Base-by-base conservation (phyloP, 2,888 invertebrate genomes). In the Lasioglossum calceatum region DNA sequence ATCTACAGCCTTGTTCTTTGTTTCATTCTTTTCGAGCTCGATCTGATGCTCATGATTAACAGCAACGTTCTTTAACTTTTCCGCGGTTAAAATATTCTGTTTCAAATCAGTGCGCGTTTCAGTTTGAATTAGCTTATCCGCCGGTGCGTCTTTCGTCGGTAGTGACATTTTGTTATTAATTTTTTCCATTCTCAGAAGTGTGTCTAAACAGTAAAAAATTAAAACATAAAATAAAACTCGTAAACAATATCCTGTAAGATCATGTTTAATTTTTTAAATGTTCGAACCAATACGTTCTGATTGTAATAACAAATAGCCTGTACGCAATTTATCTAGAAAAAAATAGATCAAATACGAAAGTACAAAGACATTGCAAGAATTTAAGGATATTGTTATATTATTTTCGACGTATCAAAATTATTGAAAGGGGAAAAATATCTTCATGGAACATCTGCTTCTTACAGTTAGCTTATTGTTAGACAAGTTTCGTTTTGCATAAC, bases 121-220 rank as follows among this genome's bases (percentile, higher is more conserved):
- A 4, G 39, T 42, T 58, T 71, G 64, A 42, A 61, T 8, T 27
- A 77, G 50, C 36, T 74, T 86, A 76, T 85, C 70, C 10, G 27
- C 10, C 14, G 72, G 1, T 23, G 61, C 7, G 14, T 76, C 71
- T 23, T 50, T 42, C 27, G 47, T 16, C 8, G 81, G n/a, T 50
- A 67, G 47, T n/a, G 83, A 58, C 79, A 85, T 81, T n/a, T 27
- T 86, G 19, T 14, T 36, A 42, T 27, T 47, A 7, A 23, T 44
- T 1, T 70, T 61, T 42, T 23, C 32, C 4, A 44, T 75, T 19
- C 19, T 67, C 19, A 8, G 2, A 0, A 4, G 8, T 10, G 39
- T 36, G 16, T 4, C 10, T 39, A 39, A 81, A 70, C 32, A 58
- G 12, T 5, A n/a, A 71, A 27, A 42, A 44, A 44, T 0, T 3